These are phyloP conservation scores for Aspidapion aeneum DNA, from an alignment of 2,888 invertebrate species.

Conservation along the genomic window DNA sequence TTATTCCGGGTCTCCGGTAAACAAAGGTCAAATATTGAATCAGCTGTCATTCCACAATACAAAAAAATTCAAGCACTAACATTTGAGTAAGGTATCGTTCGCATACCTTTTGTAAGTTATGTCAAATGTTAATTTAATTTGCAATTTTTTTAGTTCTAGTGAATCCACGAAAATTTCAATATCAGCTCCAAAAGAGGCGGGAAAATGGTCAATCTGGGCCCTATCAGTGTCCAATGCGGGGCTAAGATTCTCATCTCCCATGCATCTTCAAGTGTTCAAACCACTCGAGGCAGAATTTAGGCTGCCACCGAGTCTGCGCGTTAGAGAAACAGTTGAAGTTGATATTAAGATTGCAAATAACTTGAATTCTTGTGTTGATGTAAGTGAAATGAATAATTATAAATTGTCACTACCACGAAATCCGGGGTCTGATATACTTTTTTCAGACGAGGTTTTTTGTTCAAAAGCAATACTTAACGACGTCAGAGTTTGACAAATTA, in stretches of 20 bases:
- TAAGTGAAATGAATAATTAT: too few species aligned
- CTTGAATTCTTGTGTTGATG: slow-evolving; percentile 66
- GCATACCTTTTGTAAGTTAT: too few species aligned
- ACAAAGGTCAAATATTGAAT: too few species aligned
- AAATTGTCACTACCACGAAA: too few species aligned
- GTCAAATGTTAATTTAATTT: too few species aligned
- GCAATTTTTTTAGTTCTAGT: not conserved
- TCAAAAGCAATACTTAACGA: not conserved
- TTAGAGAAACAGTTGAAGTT: slow-evolving; percentile 63
- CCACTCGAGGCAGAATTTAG: slow-evolving; percentile 61
- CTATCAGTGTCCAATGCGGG: slow-evolving; percentile 54
- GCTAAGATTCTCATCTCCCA: slow-evolving; percentile 55
- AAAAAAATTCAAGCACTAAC: too few species aligned
- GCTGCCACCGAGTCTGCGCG: slow-evolving; percentile 57
- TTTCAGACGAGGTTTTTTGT: not conserved
- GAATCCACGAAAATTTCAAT: slow-evolving; percentile 58
- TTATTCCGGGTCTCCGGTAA: too few species aligned
- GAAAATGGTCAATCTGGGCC: slow-evolving; percentile 64
- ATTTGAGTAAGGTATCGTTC: too few species aligned
- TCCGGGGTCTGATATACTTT: not conserved
- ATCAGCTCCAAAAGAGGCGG: slow-evolving; percentile 59
- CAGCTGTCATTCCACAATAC: too few species aligned
- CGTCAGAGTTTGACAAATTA: not conserved
- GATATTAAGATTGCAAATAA: slow-evolving; percentile 67
- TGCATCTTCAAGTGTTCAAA: slow-evolving; percentile 54